Evolutionary conservation across 2,888 invertebrate genomes (phyloP), one percentile per base, ranked within the genome.

Genomic region (Stratiomys singularior): DNA sequence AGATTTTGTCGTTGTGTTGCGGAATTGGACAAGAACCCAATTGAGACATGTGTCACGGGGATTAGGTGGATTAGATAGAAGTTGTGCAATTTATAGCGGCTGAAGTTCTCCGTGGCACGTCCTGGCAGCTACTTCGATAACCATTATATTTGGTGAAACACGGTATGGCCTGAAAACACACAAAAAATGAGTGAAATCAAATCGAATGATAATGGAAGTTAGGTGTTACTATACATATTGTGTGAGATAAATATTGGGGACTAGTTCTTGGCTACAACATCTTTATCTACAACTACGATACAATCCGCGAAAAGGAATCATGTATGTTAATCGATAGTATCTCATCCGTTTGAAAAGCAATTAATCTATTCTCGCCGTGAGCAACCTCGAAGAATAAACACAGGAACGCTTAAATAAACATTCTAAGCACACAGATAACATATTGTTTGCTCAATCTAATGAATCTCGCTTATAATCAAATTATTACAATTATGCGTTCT

Each of bases 141-240:
- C 64, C 25, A 30, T 56, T 83, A 80, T 85, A 85, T 76, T 85
- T 83, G 21, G 83, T 81, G 56, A 85, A 83, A 79, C 85, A 86
- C 80, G 84, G 83, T 66, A 86, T 82, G 76, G 84, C 86, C 86
- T 86, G 79, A 66, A 83, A 81, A 78, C 79, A 56, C 78, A 79
- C 69, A 21, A 77, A 71, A 47, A 23, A 37, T 58, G 15, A 60
- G 30, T 25, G 21, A 25, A 60, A 25, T 60, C 23, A 21, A 21
- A 60, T 60, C 21, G 4, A 60, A 44, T 7, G 21, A 15, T n/a
- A 47, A 69, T 69, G 25, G 23, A n/a, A 69, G 37, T 47, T 23
- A 69, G 27, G 47, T 7, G 27, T 13, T 37, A 37, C 11, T 44
- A 67, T 15, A 23, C 21, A 67, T 13, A n/a, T 30, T 7, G 21